phyloP scores from a whole-genome alignment of 2,888 invertebrate species.

The Conops quadrifasciatus region DNA sequence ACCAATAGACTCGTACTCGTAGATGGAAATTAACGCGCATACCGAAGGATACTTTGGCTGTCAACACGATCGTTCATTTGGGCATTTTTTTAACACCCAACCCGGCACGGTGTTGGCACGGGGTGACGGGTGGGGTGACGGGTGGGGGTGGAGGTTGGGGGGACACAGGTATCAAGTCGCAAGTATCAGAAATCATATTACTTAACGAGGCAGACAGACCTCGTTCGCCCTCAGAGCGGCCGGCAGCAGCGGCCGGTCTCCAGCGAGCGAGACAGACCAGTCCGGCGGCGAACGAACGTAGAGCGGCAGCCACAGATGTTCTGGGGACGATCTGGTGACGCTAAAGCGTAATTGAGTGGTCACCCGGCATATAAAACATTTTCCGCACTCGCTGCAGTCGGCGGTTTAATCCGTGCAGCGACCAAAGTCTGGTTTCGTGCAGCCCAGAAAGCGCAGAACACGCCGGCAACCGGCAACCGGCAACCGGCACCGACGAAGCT shows the following conservation, averaged over 20 bases:
- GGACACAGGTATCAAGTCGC: background rate
- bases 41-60: slow-evolving; percentile 38
- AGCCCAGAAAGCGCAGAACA: background rate
- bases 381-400: slow-evolving; percentile 12
- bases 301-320: slow-evolving; percentile 1
- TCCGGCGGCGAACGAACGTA: background rate
- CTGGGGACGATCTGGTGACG: slow-evolving; percentile 14
- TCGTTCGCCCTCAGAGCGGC: slow-evolving; percentile 1
- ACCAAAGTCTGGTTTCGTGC: slow-evolving; percentile 28
- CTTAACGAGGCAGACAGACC: slow-evolving; percentile 16
- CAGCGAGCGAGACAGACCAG: background rate
- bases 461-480: slow-evolving; percentile 9
- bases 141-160: background rate
- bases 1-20: background rate
- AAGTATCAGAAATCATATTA: slow-evolving; percentile 37
- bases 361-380: slow-evolving; percentile 29
- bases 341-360: slow-evolving; percentile 38
- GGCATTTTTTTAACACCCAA: slow-evolving; percentile 11
- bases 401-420: background rate
- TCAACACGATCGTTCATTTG: slow-evolving; percentile 41
- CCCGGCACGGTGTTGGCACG: background rate
- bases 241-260: background rate
- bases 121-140: background rate
- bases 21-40: slow-evolving; percentile 36
- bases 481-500: no score